Conservation (phyloP, 1,140 invertebrate genomes). For the Acromyrmex charruanus region DNA sequence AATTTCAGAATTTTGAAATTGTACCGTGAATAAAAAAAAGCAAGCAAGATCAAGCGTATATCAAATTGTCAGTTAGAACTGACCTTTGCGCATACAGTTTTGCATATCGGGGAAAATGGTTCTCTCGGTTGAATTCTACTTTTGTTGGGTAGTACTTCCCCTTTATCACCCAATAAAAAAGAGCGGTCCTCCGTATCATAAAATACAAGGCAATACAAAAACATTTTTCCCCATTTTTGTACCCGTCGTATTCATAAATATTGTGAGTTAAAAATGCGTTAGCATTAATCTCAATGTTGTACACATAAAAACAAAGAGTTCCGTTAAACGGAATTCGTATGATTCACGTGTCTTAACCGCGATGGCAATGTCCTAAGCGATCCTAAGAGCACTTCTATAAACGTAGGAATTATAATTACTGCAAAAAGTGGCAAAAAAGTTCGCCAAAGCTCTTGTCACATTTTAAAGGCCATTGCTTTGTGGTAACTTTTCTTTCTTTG, state of each 20-base stretch:
- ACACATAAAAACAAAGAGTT: constrained; percentile 20
- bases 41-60: constrained; percentile 25
- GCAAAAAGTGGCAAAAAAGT: constrained; percentile 38
- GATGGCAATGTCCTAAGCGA: neutral
- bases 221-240: neutral
- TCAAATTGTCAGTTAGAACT: constrained; percentile 41
- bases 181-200: neutral
- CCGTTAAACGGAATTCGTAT: neutral
- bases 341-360: neutral
- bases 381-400: constrained; percentile 22
- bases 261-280: constrained; percentile 8
- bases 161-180: constrained; percentile 41
- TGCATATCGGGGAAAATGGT: constrained; percentile 23
- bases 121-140: neutral
- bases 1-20: constrained; percentile 25
- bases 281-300: constrained; percentile 37
- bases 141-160: neutral
- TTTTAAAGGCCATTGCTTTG: constrained; percentile 21
- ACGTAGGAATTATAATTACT: constrained; percentile 52
- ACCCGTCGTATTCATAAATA: constrained; percentile 17
- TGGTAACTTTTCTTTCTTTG: constrained; percentile 31
- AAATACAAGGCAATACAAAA: neutral
- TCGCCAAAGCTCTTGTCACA: constrained; percentile 26
- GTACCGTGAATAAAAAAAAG: constrained; percentile 9
- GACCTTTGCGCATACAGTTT: constrained; percentile 23